Conservation (phyloP, 92 coral and sea anemone species). For the Metridium senile region DNA sequence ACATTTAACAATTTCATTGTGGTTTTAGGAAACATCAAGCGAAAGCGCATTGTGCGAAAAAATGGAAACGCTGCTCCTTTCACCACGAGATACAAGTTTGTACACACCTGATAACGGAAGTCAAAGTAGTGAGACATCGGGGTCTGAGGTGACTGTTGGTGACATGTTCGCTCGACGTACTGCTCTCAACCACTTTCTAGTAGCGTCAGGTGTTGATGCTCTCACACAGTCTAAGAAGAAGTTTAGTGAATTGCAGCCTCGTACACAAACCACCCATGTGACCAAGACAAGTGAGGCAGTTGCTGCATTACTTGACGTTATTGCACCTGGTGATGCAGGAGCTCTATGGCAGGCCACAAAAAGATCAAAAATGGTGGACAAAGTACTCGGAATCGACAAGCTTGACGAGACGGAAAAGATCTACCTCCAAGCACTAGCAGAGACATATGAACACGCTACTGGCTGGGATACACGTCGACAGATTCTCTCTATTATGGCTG, state of each 20-base stretch:
- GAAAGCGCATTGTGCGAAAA: slow-evolving; percentile 44
- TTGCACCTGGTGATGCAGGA: slow-evolving; percentile 54
- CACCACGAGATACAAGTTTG: slow-evolving; percentile 27
- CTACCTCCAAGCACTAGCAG: slow-evolving; percentile 22
- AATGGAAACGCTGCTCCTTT: slow-evolving; percentile 37
- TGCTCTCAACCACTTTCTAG: slow-evolving; percentile 48
- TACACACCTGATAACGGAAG: slow-evolving; percentile 40
- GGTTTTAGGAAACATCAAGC: slow-evolving; percentile 46
- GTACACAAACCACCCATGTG: slow-evolving; percentile 29
- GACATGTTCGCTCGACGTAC: slow-evolving; percentile 34
- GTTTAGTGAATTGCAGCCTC: slow-evolving; percentile 37
- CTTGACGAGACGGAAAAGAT: slow-evolving; percentile 22
- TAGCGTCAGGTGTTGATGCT: slow-evolving; percentile 41
- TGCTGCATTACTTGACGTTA: slow-evolving; percentile 28
- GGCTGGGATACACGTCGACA: slow-evolving; percentile 38
- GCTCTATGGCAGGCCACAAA: slow-evolving; percentile 33
- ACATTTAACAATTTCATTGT: neutral
- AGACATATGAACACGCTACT: slow-evolving; percentile 13
- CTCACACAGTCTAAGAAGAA: slow-evolving; percentile 45
- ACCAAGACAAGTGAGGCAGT: slow-evolving; percentile 39
- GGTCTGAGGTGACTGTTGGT: slow-evolving; percentile 32
- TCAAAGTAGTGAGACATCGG: slow-evolving; percentile 49
- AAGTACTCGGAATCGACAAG: slow-evolving; percentile 17
- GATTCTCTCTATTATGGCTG: slow-evolving; percentile 40
- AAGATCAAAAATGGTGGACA: slow-evolving; percentile 28